Base-by-base conservation (phyloP, 2,888 invertebrate species). In the Diaprepes abbreviatus region DNA sequence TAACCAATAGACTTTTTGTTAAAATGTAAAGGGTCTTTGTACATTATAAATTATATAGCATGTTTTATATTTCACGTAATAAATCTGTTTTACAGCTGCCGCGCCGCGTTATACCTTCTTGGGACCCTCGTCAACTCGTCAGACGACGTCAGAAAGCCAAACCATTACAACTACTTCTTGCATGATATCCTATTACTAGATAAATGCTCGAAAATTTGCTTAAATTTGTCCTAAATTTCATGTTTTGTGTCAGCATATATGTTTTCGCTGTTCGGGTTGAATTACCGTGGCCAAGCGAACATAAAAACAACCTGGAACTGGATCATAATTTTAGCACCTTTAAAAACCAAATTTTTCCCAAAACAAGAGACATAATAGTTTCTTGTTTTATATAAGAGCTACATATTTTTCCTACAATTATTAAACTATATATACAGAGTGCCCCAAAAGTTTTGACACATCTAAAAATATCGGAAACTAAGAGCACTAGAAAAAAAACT, bases 11-110 rank as follows among this genome's bases (percentile, higher is more conserved):
- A 24, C 12, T 45, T 45, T 45, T 45, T 45, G 45, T 45, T 45
- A 45, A 24, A 24, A 45, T 45, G n/a, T 7, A 45, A n/a, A 45
- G 12, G 24, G 45, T 28, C 24, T 31, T 58, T 24, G 12, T 48
- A 24, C 43, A 43, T 52, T 50, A 50, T 66, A 59, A 57, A 66
- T 58, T 12, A 66, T 21, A 24, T 59, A 66, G 50, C 58, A 14
- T 50, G 58, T 50, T 58, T 65, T 65, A 38, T 57, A 54, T 57
- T 55, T 57, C 55, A 48, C 12, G 58, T 66, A 48, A 66, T 66
- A 66, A 66, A 66, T 66, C 57, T 58, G 66, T 58, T 66, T 66
- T 59, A 52, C 66, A 65, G 65, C 57, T 57, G 65, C 57, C 55
- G 31, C 48, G 31, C 33, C 33, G 33, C 43, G 17, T 55, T 45